phyloP scores from a whole-genome alignment of 2,888 invertebrate species.

The Ferrisia virgata region DNA sequence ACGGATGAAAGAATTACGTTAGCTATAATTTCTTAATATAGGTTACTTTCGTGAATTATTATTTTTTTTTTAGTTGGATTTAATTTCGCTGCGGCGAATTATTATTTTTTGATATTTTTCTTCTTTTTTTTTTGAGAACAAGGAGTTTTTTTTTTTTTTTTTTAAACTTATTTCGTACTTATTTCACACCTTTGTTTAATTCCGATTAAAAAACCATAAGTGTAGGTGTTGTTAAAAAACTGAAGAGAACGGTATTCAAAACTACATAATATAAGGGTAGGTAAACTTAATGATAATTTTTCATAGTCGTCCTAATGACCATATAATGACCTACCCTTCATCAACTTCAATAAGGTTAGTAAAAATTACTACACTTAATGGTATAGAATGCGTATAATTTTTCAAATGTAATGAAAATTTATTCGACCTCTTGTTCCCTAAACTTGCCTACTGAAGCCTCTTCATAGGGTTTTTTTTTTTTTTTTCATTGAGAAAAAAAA shows the following conservation, averaged over 20 bases:
- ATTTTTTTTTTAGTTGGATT: too few species aligned
- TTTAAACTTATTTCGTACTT: background rate
- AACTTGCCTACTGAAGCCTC: too few species aligned
- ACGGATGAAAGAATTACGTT: background rate
- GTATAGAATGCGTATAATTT: too few species aligned
- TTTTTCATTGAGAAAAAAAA: background rate
- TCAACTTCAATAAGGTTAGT: background rate
- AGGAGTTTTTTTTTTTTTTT: background rate
- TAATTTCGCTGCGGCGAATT: too few species aligned
- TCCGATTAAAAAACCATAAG: background rate
- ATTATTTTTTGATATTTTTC: background rate
- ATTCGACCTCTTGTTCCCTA: too few species aligned
- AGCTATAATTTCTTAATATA: background rate
- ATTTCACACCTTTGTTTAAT: background rate
- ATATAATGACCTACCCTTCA: background rate
- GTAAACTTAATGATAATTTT: too few species aligned
- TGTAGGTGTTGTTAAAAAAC: background rate
- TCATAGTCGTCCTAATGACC: background rate
- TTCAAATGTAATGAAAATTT: background rate
- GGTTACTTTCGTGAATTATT: background rate
- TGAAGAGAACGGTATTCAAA: background rate
- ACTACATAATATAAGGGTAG: background rate
- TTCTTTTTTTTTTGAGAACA: background rate
- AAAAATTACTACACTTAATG: too few species aligned
- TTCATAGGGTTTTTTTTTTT: too few species aligned